Conservation (phyloP, 2,888 invertebrate genomes). For the Cremastinae sp. region DNA sequence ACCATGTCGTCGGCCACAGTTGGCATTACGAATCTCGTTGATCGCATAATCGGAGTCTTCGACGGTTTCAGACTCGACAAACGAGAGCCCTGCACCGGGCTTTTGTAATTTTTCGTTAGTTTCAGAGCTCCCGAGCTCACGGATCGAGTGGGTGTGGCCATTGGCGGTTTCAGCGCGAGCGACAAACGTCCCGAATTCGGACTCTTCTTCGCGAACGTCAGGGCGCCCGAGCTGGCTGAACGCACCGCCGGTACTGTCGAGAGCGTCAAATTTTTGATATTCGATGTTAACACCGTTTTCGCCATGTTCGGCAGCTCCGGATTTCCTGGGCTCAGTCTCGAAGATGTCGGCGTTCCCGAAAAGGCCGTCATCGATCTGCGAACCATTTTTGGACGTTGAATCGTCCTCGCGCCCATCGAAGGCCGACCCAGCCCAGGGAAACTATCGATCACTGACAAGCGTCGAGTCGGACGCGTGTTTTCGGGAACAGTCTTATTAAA, state of each 20-base stretch:
- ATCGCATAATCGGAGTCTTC: conserved; percentile 27
- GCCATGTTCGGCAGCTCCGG: conserved; percentile 23
- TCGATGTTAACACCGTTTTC: conserved; percentile 18
- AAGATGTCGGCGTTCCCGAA: conserved; percentile 65
- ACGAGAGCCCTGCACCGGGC: conserved; percentile 8
- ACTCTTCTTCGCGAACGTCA: conserved; percentile 14
- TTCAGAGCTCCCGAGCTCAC: conserved; percentile 35
- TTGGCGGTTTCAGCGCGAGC: background rate
- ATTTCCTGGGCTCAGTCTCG: conserved; percentile 57
- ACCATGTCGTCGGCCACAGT: conserved; percentile 19
- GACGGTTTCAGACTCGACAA: background rate
- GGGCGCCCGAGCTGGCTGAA: conserved; percentile 41
- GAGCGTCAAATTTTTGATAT: conserved; percentile 27
- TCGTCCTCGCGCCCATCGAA: conserved; percentile 36
- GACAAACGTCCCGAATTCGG: background rate
- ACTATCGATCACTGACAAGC: conserved; percentile 60
- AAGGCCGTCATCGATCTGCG: conserved; percentile 50
- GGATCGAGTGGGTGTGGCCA: conserved; percentile 24
- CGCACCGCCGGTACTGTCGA: conserved; percentile 36
- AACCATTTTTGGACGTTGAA: conserved; percentile 48
- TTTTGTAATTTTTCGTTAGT: conserved; percentile 36
- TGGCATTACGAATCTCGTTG: conserved; percentile 32
- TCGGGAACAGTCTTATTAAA: conserved; percentile 59
- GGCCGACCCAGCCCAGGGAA: conserved; percentile 46
- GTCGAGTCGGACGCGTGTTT: conserved; percentile 56